A percentile compares a stretch with the other conserved stretches of the same genome.
phyloP scores from a whole-genome alignment of 2,888 invertebrate species.

The Bombyx huttoni region DNA sequence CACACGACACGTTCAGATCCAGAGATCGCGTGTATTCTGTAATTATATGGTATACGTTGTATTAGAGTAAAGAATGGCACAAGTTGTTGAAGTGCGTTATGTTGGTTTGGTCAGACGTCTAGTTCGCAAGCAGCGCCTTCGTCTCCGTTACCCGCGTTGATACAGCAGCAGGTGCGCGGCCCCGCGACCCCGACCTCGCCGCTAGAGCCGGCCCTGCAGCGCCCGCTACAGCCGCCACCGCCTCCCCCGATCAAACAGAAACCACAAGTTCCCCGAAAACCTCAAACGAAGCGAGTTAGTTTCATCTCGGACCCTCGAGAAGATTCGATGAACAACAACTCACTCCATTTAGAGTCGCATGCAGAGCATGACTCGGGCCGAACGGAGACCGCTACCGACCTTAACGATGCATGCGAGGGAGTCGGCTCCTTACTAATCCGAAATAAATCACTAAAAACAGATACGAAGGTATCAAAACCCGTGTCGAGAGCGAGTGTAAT shows the following conservation, averaged over 20 bases:
- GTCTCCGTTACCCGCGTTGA: constrained; percentile 52
- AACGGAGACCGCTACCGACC: constrained; percentile 27
- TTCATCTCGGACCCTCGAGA: constrained; percentile 47
- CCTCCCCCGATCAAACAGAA: constrained; percentile 47
- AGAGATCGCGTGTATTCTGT: not conserved
- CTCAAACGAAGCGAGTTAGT: constrained; percentile 66
- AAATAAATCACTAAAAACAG: constrained; percentile 36
- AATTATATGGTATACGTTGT: constrained; percentile 8
- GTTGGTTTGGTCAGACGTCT: constrained; percentile 67
- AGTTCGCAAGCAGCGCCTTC: constrained; percentile 46
- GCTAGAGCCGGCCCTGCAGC: constrained; percentile 20
- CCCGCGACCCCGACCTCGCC: constrained; percentile 22
- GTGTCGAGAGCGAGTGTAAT: constrained; percentile 38
- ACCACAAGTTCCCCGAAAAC: constrained; percentile 64
- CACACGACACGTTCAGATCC: constrained; percentile 14
- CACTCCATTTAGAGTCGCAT: constrained; percentile 24
- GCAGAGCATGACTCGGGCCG: constrained; percentile 37
- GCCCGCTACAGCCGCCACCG: constrained; percentile 33
- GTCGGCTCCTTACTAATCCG: constrained; percentile 56
- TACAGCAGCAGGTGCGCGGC: constrained; percentile 38
- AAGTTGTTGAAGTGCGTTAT: constrained; percentile 35
- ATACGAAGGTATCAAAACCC: constrained; percentile 37
- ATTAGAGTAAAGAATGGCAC: constrained; percentile 26
- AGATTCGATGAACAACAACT: constrained; percentile 28
- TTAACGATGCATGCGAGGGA: constrained; percentile 66